Evolutionary conservation across 2,888 invertebrate genomes (phyloP).

Genomic region (Ceriagrion tenellum): DNA sequence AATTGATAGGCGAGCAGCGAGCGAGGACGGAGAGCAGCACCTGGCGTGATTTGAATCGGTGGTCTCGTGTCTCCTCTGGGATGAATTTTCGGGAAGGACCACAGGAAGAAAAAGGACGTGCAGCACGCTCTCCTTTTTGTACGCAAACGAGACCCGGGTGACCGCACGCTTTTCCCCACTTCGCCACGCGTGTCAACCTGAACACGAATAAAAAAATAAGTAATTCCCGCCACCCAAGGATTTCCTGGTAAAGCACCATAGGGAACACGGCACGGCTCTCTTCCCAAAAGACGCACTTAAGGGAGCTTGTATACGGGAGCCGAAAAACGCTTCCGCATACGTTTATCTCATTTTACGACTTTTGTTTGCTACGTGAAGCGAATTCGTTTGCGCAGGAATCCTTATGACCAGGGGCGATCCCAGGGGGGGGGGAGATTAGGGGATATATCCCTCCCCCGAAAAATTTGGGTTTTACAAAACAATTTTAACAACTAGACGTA

Average conservation of each 20-base stretch:
- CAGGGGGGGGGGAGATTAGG: too few species aligned
- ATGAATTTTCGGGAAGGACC: not conserved
- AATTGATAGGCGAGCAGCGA: not conserved
- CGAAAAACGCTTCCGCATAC: too few species aligned
- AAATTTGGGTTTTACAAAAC: too few species aligned
- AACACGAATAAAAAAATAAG: not conserved
- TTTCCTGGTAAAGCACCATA: not conserved
- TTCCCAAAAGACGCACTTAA: too few species aligned
- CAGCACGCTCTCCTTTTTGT: not conserved
- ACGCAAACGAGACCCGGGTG: not conserved
- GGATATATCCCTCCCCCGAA: too few species aligned
- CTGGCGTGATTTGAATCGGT: constrained; percentile 21
- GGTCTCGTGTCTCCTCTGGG: not conserved
- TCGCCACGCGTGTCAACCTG: not conserved
- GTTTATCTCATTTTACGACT: too few species aligned
- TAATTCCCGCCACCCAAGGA: not conserved
- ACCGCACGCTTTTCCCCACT: not conserved
- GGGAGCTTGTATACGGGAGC: too few species aligned
- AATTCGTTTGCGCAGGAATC: too few species aligned
- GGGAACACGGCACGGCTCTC: too few species aligned
- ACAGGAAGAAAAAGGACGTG: not conserved
- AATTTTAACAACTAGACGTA: too few species aligned
- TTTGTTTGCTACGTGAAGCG: too few species aligned
- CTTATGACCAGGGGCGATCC: too few species aligned
- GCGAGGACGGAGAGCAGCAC: not conserved